phyloP scores from a whole-genome alignment of 2,797 vertebrate genomes.

The Cryptoblepharus egeriae region DNA sequence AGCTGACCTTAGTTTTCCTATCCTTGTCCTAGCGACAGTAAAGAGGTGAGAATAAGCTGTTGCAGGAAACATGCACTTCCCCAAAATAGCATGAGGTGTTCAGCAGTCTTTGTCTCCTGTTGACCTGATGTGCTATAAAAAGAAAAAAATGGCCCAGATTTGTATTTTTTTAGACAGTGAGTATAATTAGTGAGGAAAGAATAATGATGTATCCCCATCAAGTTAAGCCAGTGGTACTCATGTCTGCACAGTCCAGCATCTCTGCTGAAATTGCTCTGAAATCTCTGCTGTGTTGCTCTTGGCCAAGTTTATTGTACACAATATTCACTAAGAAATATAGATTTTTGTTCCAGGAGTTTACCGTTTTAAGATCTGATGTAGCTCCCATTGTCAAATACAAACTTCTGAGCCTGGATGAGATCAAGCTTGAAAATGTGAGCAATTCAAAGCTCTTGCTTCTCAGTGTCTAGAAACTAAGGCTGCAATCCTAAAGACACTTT shows the following conservation, averaged over 20 bases:
- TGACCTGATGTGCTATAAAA: neutral
- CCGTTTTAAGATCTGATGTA: neutral
- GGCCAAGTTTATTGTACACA: neutral
- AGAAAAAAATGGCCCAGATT: neutral
- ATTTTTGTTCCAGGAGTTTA: neutral
- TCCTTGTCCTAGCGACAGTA: neutral
- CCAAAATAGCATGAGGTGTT: neutral
- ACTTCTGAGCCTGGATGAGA: neutral
- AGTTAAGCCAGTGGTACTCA: no score
- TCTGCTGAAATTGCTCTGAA: no score
- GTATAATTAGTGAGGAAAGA: neutral
- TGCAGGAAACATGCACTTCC: neutral
- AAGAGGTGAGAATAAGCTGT: neutral
- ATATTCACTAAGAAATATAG: neutral
- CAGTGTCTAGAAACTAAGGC: neutral
- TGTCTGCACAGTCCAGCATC: no score
- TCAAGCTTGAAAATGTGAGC: neutral
- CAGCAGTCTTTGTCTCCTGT: neutral
- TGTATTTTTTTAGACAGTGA: conserved; percentile 12
- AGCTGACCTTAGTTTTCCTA: neutral
- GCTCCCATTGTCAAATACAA: neutral
- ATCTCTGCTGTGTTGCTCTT: no score
- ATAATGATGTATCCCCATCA: no score
- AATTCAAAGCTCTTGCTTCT: neutral
- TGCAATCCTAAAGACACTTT: no score